Base-by-base conservation (phyloP, 2,797 vertebrate genomes). In the Fratercula arctica region DNA sequence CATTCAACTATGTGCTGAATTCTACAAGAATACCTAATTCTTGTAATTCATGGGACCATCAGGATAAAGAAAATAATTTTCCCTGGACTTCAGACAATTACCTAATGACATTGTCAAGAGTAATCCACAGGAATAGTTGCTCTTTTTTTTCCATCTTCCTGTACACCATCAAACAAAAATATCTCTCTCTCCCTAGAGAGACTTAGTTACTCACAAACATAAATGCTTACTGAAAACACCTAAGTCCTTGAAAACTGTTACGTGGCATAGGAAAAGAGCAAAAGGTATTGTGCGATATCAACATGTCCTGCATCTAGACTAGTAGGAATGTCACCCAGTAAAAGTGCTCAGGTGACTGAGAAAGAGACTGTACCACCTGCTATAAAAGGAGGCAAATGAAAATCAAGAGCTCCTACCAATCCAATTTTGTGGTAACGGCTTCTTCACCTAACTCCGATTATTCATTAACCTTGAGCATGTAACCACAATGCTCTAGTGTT, bases 401-500 rank as follows among this genome's bases (percentile, higher is more conserved):
- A 54, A 73, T 39, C 20, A 39, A 59, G 26, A 75, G 20, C 51
- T 87, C 48, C 43, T 41, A 18, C 15, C n/a, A 56, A 39, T n/a
- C 56, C 35, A 35, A 33, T 46, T 78, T 48, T 46, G 57, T 63
- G 29, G 24, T 41, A 81, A 20, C 14, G 79, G 4, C 10, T 39
- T 54, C 43, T 69, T 72, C 43, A 21, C 31, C 24, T 45, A 12
- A 21, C 8, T 69, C 16, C 54, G 48, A 33, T 15, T 56, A 35
- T 13, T 56, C 73, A 24, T 37, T 66, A n/a, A 46, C 48, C 39
- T 51, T 70, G 56, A 68, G 24, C 29, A 15, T 0, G 70, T 51
- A 7, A 33, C 37, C 16, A 16, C 1, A 4, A 6, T 25, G 61
- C 43, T 93, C 33, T 33, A 4, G 0, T 0, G 0, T 0, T 41